Conservation (phyloP, 2,797 vertebrate species). For the Gambelia wislizenii region DNA sequence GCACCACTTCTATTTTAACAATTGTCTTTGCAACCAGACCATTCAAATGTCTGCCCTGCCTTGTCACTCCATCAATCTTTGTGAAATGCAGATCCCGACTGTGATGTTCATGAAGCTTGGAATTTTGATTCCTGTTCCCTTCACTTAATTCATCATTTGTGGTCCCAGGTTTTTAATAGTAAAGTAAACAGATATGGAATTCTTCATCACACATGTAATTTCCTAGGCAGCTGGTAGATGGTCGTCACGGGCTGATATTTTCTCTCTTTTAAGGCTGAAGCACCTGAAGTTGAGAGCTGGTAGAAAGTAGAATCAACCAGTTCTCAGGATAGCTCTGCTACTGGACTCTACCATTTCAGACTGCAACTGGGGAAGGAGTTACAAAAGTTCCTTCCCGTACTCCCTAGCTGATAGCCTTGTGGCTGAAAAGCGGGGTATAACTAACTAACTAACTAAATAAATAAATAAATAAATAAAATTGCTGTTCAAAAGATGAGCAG, state of each 20-base stretch:
- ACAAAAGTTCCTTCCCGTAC: not conserved
- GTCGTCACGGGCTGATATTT: not conserved
- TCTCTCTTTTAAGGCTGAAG: conserved; percentile 24
- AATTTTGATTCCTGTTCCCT: conserved; percentile 47
- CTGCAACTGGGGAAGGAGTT: not conserved
- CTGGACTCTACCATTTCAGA: not conserved
- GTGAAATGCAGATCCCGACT: conserved; percentile 45
- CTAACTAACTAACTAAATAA: too few species aligned
- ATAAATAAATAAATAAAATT: too few species aligned
- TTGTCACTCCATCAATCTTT: conserved; percentile 8
- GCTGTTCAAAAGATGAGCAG: too few species aligned
- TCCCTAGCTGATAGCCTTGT: too few species aligned
- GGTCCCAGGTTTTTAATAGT: conserved; percentile 50
- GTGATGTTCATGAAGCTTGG: conserved; percentile 56
- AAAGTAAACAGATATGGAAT: conserved; percentile 56
- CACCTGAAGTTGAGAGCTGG: not conserved
- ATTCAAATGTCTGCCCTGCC: conserved; percentile 28
- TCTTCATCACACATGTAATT: conserved; percentile 44
- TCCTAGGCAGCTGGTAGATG: conserved; percentile 11
- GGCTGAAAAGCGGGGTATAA: too few species aligned
- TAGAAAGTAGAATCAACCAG: not conserved
- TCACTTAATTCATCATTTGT: conserved; percentile 49
- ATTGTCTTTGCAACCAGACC: conserved; percentile 8
- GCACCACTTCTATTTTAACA: conserved; percentile 13
- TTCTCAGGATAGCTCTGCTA: not conserved